These are phyloP conservation scores for Promerops cafer DNA, from an alignment of 2,113 vertebrate species.

Conservation along the genomic window DNA sequence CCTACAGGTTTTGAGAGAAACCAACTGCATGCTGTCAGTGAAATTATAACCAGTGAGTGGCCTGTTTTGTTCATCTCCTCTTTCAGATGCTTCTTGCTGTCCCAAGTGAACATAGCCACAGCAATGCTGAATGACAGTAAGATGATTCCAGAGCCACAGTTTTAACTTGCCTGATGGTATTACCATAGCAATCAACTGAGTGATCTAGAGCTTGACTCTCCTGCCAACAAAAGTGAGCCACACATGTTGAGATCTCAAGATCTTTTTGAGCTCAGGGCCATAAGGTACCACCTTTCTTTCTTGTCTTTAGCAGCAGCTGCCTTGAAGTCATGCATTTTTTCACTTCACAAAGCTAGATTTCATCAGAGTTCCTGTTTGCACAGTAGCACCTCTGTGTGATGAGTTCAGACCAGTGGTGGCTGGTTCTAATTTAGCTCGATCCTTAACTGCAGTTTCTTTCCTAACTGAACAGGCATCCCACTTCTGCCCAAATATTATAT, in stretches of 20 bases:
- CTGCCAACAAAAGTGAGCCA: not conserved
- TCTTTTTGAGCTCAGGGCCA: slow-evolving; percentile 11
- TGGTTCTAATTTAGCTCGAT: not conserved
- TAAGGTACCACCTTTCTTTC: not conserved
- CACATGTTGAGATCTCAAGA: not conserved
- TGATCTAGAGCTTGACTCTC: not conserved
- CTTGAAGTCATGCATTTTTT: not conserved
- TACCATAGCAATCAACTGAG: not conserved
- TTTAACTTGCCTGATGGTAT: not conserved
- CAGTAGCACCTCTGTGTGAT: not conserved
- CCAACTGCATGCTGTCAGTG: not conserved
- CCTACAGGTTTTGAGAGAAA: not conserved
- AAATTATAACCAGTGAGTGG: not conserved
- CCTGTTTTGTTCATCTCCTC: not conserved
- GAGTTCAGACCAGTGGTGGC: not conserved
- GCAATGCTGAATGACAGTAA: not conserved
- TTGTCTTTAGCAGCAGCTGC: not conserved
- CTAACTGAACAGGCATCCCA: not conserved
- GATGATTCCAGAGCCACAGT: not conserved
- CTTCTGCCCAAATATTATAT: not conserved
- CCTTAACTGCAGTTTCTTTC: not conserved
- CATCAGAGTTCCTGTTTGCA: not conserved
- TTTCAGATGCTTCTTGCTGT: not conserved
- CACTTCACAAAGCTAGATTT: not conserved
- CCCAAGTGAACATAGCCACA: not conserved